These are phyloP conservation scores for Gnathochromis pfefferi DNA, from an alignment of 2,113 vertebrate species.

Conservation along the genomic window DNA sequence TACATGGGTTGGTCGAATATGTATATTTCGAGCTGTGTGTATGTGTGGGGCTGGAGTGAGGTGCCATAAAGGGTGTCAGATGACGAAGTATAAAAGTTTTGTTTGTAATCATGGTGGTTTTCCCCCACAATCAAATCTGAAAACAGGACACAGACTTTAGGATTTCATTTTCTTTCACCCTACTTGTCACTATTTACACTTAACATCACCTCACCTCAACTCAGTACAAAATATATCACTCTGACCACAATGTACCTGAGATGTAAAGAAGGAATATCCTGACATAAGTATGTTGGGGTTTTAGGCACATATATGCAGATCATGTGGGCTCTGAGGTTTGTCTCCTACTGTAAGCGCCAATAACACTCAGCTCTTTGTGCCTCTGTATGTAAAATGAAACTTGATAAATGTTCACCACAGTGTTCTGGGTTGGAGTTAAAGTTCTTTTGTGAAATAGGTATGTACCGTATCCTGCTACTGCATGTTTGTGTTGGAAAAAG, in stretches of 20 bases:
- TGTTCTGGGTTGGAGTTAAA: conserved; percentile 21
- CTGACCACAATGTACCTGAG: conserved; percentile 16
- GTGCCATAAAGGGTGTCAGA: neutral
- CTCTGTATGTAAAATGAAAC: conserved; percentile 42
- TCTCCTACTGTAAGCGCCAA: conserved; percentile 20
- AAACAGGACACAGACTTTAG: neutral
- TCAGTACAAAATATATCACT: neutral
- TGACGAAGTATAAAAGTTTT: neutral
- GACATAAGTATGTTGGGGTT: conserved; percentile 20
- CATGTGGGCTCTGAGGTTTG: conserved; percentile 36
- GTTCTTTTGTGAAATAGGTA: conserved; percentile 39
- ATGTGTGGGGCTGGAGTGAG: neutral
- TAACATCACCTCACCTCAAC: neutral
- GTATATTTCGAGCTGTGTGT: neutral
- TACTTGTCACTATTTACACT: neutral
- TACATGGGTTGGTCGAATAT: neutral
- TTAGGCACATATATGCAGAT: conserved; percentile 43
- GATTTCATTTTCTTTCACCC: neutral
- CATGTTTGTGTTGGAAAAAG: neutral
- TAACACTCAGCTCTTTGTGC: conserved; percentile 58
- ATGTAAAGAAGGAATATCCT: conserved; percentile 31
- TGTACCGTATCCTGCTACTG: neutral
- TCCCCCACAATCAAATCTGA: neutral
- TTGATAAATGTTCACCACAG: conserved; percentile 55
- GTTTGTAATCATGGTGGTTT: neutral